phyloP scores from a whole-genome alignment of 2,888 invertebrate genomes.

The Agrochola macilenta region DNA sequence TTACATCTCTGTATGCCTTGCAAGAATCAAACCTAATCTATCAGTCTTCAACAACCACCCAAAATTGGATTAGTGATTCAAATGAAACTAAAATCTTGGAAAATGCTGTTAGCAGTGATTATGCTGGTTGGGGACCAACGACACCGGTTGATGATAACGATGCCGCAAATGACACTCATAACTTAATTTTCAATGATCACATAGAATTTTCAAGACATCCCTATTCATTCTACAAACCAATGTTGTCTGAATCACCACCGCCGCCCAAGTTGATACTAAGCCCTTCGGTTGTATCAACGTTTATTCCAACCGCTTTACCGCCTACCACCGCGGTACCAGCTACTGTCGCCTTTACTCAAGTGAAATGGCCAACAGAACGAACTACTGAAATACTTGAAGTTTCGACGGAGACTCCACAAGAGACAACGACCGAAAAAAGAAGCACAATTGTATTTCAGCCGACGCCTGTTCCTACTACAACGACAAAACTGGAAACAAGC shows the following conservation, averaged over 20 bases:
- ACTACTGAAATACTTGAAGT: constrained; percentile 70
- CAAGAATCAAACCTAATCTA: constrained; percentile 92
- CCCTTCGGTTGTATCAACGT: constrained; percentile 73
- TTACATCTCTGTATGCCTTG: constrained; percentile 87
- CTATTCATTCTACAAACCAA: constrained; percentile 83
- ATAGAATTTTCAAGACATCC: constrained; percentile 76
- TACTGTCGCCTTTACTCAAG: constrained; percentile 63
- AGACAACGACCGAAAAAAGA: constrained; percentile 75
- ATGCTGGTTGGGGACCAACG: constrained; percentile 89
- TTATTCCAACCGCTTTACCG: constrained; percentile 82
- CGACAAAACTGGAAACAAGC: constrained; percentile 72
- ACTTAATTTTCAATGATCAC: constrained; percentile 81
- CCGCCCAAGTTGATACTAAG: constrained; percentile 76
- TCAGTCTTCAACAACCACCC: constrained; percentile 90
- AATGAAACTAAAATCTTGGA: constrained; percentile 80
- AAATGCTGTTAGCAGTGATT: constrained; percentile 84
- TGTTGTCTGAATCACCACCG: constrained; percentile 82
- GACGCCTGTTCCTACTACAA: constrained; percentile 68
- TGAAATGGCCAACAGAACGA: constrained; percentile 73
- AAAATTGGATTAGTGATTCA: constrained; percentile 83
- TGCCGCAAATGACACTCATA: constrained; percentile 81
- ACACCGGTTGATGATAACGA: constrained; percentile 81
- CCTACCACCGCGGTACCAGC: constrained; percentile 67
- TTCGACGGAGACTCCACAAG: constrained; percentile 73
- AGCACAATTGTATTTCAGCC: constrained; percentile 68